These are phyloP conservation scores for Terrapene triunguis DNA, from an alignment of 2,113 vertebrate species.

Conservation along the genomic window DNA sequence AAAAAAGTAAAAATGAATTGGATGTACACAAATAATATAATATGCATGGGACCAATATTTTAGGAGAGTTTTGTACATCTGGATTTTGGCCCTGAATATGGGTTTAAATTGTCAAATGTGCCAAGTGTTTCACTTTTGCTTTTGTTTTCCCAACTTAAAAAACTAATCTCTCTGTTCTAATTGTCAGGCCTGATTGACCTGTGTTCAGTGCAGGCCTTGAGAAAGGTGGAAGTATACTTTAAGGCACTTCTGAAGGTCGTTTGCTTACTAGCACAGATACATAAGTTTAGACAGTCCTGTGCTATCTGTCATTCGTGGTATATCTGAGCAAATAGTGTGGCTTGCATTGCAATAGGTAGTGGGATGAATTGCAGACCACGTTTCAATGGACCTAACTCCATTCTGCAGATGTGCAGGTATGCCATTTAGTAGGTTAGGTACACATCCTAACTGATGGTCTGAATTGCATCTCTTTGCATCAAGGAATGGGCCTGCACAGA, in stretches of 20 bases:
- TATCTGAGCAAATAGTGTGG: conserved; percentile 16
- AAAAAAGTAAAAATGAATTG: not conserved
- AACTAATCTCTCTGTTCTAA: not conserved
- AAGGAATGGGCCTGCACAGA: not conserved
- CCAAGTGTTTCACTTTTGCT: not conserved
- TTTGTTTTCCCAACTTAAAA: not conserved
- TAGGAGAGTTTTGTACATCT: not conserved
- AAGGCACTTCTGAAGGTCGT: not conserved
- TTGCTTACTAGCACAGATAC: not conserved
- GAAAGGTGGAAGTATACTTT: not conserved
- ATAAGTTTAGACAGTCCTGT: conserved; percentile 47
- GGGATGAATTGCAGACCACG: not conserved
- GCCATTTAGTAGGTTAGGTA: not conserved
- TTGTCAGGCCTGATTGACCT: not conserved
- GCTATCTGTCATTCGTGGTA: not conserved
- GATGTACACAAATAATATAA: accelerated
- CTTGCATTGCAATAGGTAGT: conserved; percentile 8
- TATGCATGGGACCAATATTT: not conserved
- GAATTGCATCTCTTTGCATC: not conserved
- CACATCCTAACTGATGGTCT: not conserved
- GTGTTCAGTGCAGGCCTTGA: not conserved
- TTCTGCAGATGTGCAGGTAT: not conserved
- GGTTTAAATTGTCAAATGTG: not conserved
- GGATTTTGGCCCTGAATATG: accelerated
- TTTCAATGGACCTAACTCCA: not conserved